Evolutionary conservation across 2,113 vertebrate genomes (phyloP), one percentile per base, ranked within the genome.

Genomic region (Oryzias woworae): DNA sequence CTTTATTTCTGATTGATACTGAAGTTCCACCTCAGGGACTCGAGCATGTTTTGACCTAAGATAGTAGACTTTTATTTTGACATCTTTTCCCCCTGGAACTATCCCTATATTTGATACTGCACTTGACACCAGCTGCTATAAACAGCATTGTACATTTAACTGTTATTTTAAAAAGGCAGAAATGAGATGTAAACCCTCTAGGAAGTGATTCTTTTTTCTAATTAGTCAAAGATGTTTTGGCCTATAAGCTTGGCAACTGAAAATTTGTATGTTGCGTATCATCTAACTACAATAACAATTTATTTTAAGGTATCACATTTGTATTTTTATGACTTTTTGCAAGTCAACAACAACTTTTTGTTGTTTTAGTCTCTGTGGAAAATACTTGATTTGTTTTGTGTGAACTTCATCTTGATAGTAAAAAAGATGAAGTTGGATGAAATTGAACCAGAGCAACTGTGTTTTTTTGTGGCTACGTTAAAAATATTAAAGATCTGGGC

Each of bases 11-110:
- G 87, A 86, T 80, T 82, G 82, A 77, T 85, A 75, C 63, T 78
- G 71, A 86, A 83, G 51, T 72, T 64, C 75, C 70, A 75, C 84
- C 51, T 8, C 73, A 18, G 88, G 83, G 85, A 88, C 80, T 89
- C 71, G 75, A 86, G 74, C 82, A 73, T 85, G 78, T 86, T 86
- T 79, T 85, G 83, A 88, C 85, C 87, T 72, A 69, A 85, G 83
- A 84, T 71, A 49, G 58, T 80, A 71, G 81, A 86, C 85, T 85
- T 83, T 90, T 78, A 87, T 89, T 90, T 80, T 90, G 88, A 90
- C 88, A 89, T 81, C 63, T 84, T 69, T 68, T 88, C 85, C 84
- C 36, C 86, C 43, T 22, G 85, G 62, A 77, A 71, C 75, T 53
- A 48, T 78, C 68, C 65, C 64, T 4, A 75, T 73, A 87, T 81